These are phyloP conservation scores for Nesometra sesokonis DNA, from an alignment of 35 echinoderm and acorn worm genomes.

Conservation along the genomic window DNA sequence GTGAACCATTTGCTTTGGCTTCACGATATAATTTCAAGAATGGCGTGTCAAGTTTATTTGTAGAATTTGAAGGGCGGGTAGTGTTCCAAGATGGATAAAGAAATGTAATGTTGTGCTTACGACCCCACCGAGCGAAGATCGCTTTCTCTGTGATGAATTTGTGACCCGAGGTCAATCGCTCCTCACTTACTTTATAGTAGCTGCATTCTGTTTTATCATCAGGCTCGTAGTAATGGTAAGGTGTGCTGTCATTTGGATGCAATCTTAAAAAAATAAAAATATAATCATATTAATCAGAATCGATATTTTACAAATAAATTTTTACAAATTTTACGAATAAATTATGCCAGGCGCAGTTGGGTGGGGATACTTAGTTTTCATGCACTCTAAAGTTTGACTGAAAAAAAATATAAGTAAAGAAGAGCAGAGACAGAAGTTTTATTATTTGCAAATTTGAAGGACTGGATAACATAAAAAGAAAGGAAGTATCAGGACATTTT, in stretches of 20 bases:
- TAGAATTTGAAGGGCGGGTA: slow-evolving; percentile 2
- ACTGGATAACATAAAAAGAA: no score
- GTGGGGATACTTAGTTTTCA: no score
- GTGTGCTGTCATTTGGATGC: slow-evolving; percentile 47
- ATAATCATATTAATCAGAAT: not conserved
- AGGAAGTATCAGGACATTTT: no score
- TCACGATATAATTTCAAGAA: slow-evolving; percentile 51
- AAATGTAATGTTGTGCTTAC: slow-evolving; percentile 37
- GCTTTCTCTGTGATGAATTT: slow-evolving; percentile 74
- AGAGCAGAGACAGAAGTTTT: no score
- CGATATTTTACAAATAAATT: no score
- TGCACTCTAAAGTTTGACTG: no score
- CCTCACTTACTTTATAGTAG: slow-evolving; percentile 40
- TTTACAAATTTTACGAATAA: no score
- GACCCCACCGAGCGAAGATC: slow-evolving; percentile 52
- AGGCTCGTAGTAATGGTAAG: slow-evolving; percentile 69
- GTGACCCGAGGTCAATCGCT: slow-evolving; percentile 22
- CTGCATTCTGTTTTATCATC: slow-evolving; percentile 38
- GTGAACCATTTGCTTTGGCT: slow-evolving; percentile 24
- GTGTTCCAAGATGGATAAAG: slow-evolving; percentile 47
- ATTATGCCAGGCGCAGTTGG: no score
- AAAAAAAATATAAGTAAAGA: no score
- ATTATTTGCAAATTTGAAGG: no score
- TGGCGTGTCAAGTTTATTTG: slow-evolving; percentile 37
- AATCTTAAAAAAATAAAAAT: slow-evolving; percentile 11